These are phyloP conservation scores for Avahi laniger DNA, from an alignment of 2,797 vertebrate genomes.

Conservation along the genomic window DNA sequence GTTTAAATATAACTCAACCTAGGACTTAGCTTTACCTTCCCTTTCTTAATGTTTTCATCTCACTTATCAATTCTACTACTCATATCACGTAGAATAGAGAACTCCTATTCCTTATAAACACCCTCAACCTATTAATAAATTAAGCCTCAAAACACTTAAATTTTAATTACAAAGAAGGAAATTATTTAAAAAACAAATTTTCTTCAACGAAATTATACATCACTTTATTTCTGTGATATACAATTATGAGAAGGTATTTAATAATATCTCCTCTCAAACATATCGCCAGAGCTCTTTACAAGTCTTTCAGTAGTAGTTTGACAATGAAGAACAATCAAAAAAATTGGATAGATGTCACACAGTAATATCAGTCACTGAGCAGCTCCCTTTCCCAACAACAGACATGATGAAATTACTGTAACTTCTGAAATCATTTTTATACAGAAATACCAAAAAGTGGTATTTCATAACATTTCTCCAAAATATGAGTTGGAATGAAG, in stretches of 20 bases:
- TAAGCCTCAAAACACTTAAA: no score
- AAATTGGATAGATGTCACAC: not conserved
- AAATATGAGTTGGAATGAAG: not conserved
- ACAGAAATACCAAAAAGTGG: not conserved
- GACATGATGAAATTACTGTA: not conserved
- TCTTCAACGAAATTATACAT: conserved; percentile 52
- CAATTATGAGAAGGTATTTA: conserved; percentile 2
- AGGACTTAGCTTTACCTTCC: not conserved
- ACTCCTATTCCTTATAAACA: no score
- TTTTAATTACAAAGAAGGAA: no score
- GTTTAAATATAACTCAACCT: not conserved
- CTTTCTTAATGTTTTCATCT: not conserved
- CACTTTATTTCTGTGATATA: conserved; percentile 63
- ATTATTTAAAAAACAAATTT: no score
- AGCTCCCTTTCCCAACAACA: not conserved
- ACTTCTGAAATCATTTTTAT: conserved; percentile 1
- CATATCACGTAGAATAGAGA: conserved; percentile 12
- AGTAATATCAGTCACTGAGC: not conserved
- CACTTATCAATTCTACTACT: not conserved
- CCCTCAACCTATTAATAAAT: no score
- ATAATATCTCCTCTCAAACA: conserved; percentile 43
- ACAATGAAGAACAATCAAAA: conserved; percentile 13
- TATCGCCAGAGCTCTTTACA: not conserved
- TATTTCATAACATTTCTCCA: not conserved
- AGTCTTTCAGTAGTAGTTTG: conserved; percentile 19